These are phyloP conservation scores for Cephus nigrinus DNA, from an alignment of 2,888 invertebrate genomes.

Conservation along the genomic window DNA sequence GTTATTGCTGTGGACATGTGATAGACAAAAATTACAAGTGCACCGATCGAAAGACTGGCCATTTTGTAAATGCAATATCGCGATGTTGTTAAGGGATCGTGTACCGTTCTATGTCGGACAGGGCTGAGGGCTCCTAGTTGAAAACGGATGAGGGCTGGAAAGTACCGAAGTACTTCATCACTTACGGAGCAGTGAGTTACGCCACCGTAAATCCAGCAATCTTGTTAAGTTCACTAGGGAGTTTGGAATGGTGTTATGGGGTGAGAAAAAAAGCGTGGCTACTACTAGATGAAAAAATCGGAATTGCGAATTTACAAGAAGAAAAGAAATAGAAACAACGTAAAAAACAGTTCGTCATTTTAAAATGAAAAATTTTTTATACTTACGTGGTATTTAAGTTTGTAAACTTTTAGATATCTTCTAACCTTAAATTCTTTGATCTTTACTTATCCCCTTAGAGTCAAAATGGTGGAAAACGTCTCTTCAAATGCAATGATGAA, in stretches of 20 bases:
- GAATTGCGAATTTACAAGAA: not conserved
- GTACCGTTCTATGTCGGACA: not conserved
- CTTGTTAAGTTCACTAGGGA: conserved; percentile 35
- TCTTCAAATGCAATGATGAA: no score
- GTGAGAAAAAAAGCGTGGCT: not conserved
- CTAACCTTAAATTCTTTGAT: no score
- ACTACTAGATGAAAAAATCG: not conserved
- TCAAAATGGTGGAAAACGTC: no score
- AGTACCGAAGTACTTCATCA: conserved; percentile 31
- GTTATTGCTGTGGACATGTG: no score
- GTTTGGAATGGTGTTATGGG: not conserved
- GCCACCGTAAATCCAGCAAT: conserved; percentile 41
- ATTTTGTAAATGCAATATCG: not conserved
- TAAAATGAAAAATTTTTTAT: not conserved
- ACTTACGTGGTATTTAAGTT: not conserved
- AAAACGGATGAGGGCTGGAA: conserved; percentile 1
- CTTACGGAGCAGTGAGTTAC: conserved; percentile 39
- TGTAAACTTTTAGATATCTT: not conserved
- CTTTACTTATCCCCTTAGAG: no score
- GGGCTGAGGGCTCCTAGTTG: not conserved
- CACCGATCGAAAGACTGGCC: not conserved
- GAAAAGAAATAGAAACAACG: not conserved
- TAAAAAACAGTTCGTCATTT: not conserved
- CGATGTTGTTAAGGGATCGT: not conserved
- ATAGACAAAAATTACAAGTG: not conserved